Conservation (phyloP, 1,140 invertebrate species). For the Drosophila lacteicornis region DNA sequence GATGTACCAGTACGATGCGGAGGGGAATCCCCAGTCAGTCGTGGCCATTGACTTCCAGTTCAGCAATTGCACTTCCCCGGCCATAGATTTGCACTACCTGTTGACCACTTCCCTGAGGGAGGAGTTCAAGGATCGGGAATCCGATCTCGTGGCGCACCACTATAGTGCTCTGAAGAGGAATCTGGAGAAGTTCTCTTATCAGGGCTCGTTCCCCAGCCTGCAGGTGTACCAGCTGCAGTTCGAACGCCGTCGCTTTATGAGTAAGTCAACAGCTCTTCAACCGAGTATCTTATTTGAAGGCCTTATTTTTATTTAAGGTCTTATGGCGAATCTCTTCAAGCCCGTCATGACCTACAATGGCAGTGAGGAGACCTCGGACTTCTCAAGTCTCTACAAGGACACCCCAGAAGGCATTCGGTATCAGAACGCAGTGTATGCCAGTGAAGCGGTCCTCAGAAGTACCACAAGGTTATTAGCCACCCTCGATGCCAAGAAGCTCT, state of each 20-base stretch:
- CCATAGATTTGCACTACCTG: slow-evolving; percentile 72
- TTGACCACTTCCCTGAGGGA: slow-evolving; percentile 66
- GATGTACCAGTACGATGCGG: slow-evolving; percentile 86
- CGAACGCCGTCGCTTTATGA: slow-evolving; percentile 55
- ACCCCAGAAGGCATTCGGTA: slow-evolving; percentile 39
- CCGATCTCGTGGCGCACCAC: slow-evolving; percentile 61
- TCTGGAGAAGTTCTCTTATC: slow-evolving; percentile 52
- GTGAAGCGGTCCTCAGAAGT: slow-evolving; percentile 24
- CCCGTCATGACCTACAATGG: slow-evolving; percentile 56
- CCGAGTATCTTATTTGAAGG: too few species aligned
- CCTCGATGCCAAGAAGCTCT: slow-evolving; percentile 59
- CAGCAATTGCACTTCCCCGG: slow-evolving; percentile 54
- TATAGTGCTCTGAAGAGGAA: slow-evolving; percentile 41
- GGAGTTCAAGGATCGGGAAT: slow-evolving; percentile 39
- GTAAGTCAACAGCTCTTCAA: slow-evolving; percentile 27
- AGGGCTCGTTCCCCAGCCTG: slow-evolving; percentile 50
- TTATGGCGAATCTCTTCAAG: slow-evolving; percentile 40
- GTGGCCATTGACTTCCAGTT: slow-evolving; percentile 81
- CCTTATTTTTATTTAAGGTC: slow-evolving; percentile 5
- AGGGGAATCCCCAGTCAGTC: slow-evolving; percentile 83
- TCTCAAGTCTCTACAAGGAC: slow-evolving; percentile 49
- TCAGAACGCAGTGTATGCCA: slow-evolving; percentile 46
- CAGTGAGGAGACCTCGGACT: slow-evolving; percentile 35
- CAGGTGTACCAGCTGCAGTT: slow-evolving; percentile 61
- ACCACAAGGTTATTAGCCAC: slow-evolving; percentile 36